phyloP scores from a whole-genome alignment of 1,140 invertebrate species.

The Steinernema khuongi region DNA sequence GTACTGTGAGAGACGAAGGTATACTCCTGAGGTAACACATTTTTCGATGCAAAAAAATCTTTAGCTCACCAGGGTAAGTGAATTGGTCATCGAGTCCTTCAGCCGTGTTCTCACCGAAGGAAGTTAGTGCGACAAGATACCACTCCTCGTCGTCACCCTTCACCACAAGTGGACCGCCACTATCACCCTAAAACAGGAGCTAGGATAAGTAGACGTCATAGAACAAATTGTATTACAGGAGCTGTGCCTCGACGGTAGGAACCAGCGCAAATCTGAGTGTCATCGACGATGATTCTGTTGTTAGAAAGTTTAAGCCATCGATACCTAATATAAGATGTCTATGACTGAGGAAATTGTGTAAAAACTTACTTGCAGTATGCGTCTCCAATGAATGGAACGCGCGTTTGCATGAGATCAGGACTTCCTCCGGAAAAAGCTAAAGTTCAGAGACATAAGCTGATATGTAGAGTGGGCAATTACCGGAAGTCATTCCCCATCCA shows the following conservation, averaged over 20 bases:
- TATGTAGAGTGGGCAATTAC: background rate
- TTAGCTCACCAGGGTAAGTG: background rate
- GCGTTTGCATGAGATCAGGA: background rate
- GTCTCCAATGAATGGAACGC: background rate
- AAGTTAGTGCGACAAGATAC: slow-evolving; percentile 7
- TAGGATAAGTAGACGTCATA: background rate
- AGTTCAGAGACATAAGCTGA: background rate
- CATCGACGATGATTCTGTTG: background rate
- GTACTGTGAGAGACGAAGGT: background rate
- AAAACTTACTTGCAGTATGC: background rate
- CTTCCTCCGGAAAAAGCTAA: background rate
- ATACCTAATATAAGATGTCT: background rate
- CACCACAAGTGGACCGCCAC: slow-evolving; percentile 9
- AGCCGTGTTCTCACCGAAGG: slow-evolving; percentile 10
- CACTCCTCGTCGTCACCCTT: background rate
- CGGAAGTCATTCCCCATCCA: background rate
- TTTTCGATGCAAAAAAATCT: background rate
- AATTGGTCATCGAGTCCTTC: background rate
- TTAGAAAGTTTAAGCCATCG: background rate
- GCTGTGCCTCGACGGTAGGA: background rate
- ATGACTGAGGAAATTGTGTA: background rate
- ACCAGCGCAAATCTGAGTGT: slow-evolving; percentile 13
- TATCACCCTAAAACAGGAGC: slow-evolving; percentile 1
- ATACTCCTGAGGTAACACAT: background rate
- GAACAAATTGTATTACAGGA: background rate